These are phyloP conservation scores for Falcunculus frontatus DNA, from an alignment of 2,113 vertebrate species.

Conservation along the genomic window DNA sequence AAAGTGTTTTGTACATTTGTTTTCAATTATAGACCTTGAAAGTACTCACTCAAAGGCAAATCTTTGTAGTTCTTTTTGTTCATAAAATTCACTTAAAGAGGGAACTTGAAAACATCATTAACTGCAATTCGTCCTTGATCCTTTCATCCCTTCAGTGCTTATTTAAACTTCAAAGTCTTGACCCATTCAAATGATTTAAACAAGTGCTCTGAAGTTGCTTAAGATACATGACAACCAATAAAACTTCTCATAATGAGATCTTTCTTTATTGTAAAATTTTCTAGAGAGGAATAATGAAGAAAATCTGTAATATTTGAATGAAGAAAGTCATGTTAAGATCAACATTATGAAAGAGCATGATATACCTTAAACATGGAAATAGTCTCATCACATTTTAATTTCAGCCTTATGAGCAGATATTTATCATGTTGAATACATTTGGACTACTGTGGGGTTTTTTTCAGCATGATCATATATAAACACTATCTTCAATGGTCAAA, in stretches of 20 bases:
- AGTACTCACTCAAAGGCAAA: constrained; percentile 2
- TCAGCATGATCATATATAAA: background rate
- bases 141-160: constrained; percentile 28
- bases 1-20: background rate
- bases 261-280: background rate
- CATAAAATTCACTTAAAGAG: constrained; percentile 6
- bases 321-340: background rate
- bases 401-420: background rate
- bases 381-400: background rate
- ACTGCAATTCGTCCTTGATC: background rate
- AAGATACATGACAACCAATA: background rate
- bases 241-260: background rate
- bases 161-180: constrained; percentile 49
- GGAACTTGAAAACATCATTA: constrained; percentile 39
- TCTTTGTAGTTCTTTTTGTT: constrained; percentile 35
- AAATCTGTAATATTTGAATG: background rate
- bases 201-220: background rate
- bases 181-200: constrained; percentile 18
- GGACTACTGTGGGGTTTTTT: background rate
- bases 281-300: background rate
- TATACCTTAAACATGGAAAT: background rate
- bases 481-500: background rate
- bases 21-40: constrained; percentile 36
- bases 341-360: background rate
- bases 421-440: background rate